Base-by-base conservation (phyloP, 2,888 invertebrate species). In the Lissocephala sabroskyi region DNA sequence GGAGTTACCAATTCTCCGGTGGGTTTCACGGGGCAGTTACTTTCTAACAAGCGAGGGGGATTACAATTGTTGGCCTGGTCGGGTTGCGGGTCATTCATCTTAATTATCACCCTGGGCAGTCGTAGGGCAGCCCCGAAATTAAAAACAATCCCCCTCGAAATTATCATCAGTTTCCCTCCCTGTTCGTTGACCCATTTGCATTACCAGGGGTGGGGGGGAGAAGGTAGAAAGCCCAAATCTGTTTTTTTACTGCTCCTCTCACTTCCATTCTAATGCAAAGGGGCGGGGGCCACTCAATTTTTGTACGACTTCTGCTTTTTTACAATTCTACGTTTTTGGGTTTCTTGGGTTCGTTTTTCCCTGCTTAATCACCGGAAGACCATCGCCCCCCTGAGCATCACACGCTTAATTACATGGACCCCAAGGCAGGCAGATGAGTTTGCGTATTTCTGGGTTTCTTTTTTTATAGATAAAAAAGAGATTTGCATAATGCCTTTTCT, bases 281-380 rank as follows among this genome's bases (percentile, higher is more conserved):
- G n/a, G n/a, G n/a, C n/a, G n/a, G n/a, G n/a, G n/a, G n/a, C n/a
- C n/a, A n/a, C n/a, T n/a, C n/a, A n/a, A n/a, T n/a, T n/a, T n/a
- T n/a, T n/a, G 52, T 52, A 55, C 51, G 37, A 45, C 52, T 48
- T 30, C 35, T 39, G 40, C 45, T 29, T 41, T 40, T 33, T 55
- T 29, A 30, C 43, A 43, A 19, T 45, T 30, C 41, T 49, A 56
- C 45, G 49, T 39, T 37, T 46, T 41, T 49, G 26, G 26, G 19
- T 11, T 35, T 48, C 23, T 44, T 50, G 45, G 32, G 48, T 47
- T 56, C 53, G 52, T 57, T 57, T 65, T 64, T n/a, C n/a, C n/a
- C n/a, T n/a, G n/a, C n/a, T 56, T 75, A 77, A 73, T 77, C 75
- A 60, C 78, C 71, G 71, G 71, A 73, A 74, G 78, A n/a, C 61